These are phyloP conservation scores for Haliaeetus leucogaster DNA, from an alignment of 2,113 vertebrate species.

Conservation along the genomic window DNA sequence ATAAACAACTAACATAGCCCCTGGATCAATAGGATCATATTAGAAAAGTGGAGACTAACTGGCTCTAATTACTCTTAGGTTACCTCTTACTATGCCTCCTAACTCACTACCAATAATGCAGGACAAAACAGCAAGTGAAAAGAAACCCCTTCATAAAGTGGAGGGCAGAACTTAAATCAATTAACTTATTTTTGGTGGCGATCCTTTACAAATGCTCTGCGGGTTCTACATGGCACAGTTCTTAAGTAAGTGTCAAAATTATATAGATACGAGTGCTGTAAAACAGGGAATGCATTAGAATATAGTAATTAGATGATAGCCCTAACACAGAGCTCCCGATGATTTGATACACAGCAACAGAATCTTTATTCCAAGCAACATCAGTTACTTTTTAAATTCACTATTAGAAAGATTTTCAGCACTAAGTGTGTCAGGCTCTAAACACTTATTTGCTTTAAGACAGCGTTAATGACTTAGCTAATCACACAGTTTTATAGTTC, in stretches of 20 bases:
- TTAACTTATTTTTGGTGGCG: neutral
- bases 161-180: neutral
- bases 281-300: neutral
- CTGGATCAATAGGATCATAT: neutral
- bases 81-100: neutral
- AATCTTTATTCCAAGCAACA: neutral
- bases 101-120: neutral
- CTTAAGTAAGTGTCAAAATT: neutral
- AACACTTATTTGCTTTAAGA: constrained; percentile 42
- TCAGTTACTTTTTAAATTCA: neutral
- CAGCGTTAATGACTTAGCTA: constrained; percentile 52
- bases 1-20: neutral
- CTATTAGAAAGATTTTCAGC: constrained; percentile 4
- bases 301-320: neutral
- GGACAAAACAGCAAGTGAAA: neutral
- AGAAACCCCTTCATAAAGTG: neutral
- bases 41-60: neutral
- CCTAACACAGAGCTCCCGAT: neutral
- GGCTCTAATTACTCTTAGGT: neutral
- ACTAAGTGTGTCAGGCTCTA: neutral
- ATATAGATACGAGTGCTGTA: neutral
- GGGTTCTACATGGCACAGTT: neutral
- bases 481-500: constrained; percentile 43
- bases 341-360: neutral
- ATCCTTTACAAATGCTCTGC: neutral